Conservation (phyloP, 2,113 vertebrate genomes). For the Madoqua kirkii region DNA sequence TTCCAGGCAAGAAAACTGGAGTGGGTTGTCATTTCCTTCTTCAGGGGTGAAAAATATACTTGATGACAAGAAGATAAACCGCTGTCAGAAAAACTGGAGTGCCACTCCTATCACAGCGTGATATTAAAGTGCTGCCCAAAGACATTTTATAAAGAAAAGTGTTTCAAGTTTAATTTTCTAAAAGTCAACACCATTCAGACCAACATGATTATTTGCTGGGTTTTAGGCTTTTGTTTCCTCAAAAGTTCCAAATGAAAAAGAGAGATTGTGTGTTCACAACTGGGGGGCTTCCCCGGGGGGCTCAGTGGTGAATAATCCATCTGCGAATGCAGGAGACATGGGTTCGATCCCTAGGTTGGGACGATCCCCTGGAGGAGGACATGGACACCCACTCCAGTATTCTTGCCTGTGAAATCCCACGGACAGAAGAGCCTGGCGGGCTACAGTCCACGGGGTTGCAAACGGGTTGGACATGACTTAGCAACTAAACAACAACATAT, state of each 20-base stretch:
- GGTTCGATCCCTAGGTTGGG: neutral
- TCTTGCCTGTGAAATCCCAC: neutral
- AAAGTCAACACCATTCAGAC: constrained; percentile 75
- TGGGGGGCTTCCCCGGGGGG: neutral
- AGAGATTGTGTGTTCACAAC: neutral
- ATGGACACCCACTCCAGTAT: neutral
- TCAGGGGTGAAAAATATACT: neutral
- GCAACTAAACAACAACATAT: neutral
- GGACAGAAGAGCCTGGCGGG: neutral
- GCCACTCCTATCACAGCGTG: neutral
- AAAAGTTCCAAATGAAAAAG: neutral
- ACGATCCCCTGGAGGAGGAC: neutral
- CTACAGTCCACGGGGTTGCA: neutral
- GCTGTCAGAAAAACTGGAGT: neutral
- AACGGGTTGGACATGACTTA: neutral
- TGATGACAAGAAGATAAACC: constrained; percentile 12
- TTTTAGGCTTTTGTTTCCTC: neutral
- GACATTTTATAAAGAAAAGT: constrained; percentile 61
- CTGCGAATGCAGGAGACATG: neutral
- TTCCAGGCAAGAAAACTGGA: neutral
- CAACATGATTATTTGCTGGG: constrained; percentile 53
- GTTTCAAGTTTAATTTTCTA: constrained; percentile 52
- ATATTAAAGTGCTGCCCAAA: constrained; percentile 62
- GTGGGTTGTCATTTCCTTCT: neutral
- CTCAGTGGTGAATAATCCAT: neutral